Evolutionary conservation across 2,888 invertebrate genomes (phyloP).

Genomic region (Hypolimnas misippus): DNA sequence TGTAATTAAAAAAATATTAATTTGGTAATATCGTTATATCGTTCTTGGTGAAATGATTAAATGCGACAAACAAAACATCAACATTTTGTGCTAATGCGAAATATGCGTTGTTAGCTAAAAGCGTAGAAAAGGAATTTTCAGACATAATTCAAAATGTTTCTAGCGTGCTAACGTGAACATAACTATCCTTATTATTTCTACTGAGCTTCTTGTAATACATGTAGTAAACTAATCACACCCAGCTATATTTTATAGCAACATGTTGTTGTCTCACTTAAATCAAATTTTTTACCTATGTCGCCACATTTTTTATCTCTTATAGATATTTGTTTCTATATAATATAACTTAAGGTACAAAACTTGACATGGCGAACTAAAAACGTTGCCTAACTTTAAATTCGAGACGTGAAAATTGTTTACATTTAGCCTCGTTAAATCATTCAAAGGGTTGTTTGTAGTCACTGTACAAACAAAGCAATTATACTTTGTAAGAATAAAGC

Average conservation of each 20-base stretch:
- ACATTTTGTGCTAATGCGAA: background rate
- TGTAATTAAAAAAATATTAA: too few relatives aligned
- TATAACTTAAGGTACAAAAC: background rate
- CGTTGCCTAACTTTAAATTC: constrained; percentile 22
- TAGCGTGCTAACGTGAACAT: background rate
- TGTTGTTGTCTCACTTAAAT: too few relatives aligned
- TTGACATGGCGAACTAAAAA: constrained; percentile 18
- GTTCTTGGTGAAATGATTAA: too few relatives aligned
- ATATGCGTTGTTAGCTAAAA: background rate
- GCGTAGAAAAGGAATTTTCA: background rate
- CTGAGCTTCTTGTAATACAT: background rate
- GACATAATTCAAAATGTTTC: background rate
- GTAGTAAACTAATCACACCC: background rate
- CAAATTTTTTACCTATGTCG: too few relatives aligned
- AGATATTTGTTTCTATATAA: background rate
- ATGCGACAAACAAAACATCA: background rate
- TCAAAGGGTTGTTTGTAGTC: constrained; percentile 38
- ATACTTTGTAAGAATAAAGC: constrained; percentile 33
- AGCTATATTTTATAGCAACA: too few relatives aligned
- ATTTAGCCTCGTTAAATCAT: constrained; percentile 36
- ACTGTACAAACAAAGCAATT: constrained; percentile 31
- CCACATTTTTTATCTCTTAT: too few relatives aligned
- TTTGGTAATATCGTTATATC: too few relatives aligned
- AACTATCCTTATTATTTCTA: background rate
- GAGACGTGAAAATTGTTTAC: constrained; percentile 20